phyloP scores from a whole-genome alignment of 2,888 invertebrate species.

The Gryllus longicercus region DNA sequence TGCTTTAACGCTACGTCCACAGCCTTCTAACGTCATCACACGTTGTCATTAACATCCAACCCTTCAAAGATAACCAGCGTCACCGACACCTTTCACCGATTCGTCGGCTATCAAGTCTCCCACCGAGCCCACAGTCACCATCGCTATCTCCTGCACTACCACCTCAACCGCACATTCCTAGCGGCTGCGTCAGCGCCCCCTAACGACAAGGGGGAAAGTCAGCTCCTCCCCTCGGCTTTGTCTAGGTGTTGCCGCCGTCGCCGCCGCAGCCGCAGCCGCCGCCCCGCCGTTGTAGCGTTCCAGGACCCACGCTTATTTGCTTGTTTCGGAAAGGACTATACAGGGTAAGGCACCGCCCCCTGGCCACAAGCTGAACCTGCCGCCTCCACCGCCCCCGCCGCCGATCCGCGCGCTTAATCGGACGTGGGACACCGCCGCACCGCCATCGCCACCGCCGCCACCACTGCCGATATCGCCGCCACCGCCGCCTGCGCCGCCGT shows the following conservation, averaged over 20 bases:
- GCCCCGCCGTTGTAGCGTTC: neutral
- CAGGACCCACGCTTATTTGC: neutral
- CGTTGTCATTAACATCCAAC: too few relatives aligned
- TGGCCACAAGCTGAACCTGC: neutral
- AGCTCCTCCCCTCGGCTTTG: neutral
- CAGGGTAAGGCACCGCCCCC: neutral
- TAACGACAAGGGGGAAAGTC: neutral
- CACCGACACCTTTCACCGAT: too few relatives aligned
- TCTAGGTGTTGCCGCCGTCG: constrained; percentile 17
- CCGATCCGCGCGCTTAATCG: too few relatives aligned
- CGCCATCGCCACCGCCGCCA: neutral
- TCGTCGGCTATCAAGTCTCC: too few relatives aligned
- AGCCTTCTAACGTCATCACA: too few relatives aligned
- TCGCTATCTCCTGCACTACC: neutral
- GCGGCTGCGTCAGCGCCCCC: neutral
- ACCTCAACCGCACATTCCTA: neutral
- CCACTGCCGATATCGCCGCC: neutral
- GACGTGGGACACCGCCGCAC: neutral
- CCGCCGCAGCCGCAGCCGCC: neutral
- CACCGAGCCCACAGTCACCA: neutral
- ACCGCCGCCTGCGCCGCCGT: neutral
- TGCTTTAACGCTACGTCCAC: too few relatives aligned
- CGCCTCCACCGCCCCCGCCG: neutral
- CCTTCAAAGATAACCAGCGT: too few relatives aligned
- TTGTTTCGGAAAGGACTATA: neutral